phyloP scores from a whole-genome alignment of 2,113 vertebrate genomes.

The Phalacrocorax carbo region DNA sequence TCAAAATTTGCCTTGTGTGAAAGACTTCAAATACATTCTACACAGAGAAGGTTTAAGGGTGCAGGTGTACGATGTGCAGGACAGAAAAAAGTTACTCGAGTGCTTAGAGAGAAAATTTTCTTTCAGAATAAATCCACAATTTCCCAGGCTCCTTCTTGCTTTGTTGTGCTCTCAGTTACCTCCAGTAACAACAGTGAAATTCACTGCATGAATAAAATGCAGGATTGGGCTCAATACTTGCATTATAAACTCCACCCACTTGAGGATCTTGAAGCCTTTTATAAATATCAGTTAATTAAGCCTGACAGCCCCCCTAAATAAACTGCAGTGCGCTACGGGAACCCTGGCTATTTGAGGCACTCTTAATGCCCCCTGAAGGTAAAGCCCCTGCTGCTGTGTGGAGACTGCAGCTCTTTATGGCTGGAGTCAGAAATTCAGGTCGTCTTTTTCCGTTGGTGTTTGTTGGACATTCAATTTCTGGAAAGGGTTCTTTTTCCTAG shows the following conservation, averaged over 20 bases:
- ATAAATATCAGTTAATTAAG: constrained; percentile 65
- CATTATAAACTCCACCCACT: constrained; percentile 27
- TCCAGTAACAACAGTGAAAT: neutral
- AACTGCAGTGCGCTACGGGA: constrained; percentile 23
- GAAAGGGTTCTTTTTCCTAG: constrained; percentile 1
- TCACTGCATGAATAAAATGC: neutral
- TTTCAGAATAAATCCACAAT: neutral
- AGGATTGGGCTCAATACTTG: neutral
- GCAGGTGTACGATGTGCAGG: neutral
- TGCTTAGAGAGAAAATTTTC: neutral
- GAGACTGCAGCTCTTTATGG: constrained; percentile 15
- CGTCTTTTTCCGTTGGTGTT: neutral
- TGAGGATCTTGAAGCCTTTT: constrained; percentile 42
- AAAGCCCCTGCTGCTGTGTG: neutral
- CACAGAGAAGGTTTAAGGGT: neutral
- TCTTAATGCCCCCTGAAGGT: constrained; percentile 16
- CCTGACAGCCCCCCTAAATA: constrained; percentile 57
- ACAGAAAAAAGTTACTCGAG: neutral
- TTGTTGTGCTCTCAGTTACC: neutral
- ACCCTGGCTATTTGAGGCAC: constrained; percentile 4
- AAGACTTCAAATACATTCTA: neutral
- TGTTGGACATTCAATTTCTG: neutral
- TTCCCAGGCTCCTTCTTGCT: neutral
- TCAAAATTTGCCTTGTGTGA: neutral
- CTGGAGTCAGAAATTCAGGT: constrained; percentile 26